Percentiles rank a stretch among this genome's conserved stretches.
Evolutionary conservation across 2,797 vertebrate genomes (phyloP).

Genomic region (Buceros bicornis): DNA sequence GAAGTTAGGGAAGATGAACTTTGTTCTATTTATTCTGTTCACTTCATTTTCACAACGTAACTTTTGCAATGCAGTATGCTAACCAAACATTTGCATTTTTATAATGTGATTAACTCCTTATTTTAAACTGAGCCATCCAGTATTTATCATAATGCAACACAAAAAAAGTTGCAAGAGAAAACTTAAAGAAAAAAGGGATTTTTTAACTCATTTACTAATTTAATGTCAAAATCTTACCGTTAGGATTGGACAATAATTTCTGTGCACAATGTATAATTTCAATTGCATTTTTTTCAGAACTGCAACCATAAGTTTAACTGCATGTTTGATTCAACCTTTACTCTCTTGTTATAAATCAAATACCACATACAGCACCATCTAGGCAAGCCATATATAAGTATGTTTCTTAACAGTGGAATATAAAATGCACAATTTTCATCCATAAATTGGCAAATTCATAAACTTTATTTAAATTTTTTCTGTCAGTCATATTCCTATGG

Average conservation of each 20-base stretch:
- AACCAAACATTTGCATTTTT: slow-evolving; percentile 10
- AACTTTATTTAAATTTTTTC: neutral
- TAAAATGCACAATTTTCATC: neutral
- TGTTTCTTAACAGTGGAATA: neutral
- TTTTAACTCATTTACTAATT: neutral
- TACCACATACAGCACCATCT: neutral
- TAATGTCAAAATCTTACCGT: neutral
- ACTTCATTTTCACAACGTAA: neutral
- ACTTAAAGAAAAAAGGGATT: neutral
- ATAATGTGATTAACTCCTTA: neutral
- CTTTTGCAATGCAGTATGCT: neutral
- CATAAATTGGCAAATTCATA: neutral
- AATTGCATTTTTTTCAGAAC: neutral
- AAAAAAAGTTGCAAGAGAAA: neutral
- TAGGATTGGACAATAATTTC: neutral
- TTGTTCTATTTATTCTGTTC: slow-evolving; percentile 10
- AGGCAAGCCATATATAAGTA: neutral
- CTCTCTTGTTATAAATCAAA: neutral
- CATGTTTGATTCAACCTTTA: neutral
- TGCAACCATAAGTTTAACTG: neutral
- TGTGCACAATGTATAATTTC: neutral
- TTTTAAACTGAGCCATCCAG: neutral
- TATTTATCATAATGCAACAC: neutral
- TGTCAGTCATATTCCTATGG: neutral
- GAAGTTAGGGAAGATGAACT: slow-evolving; percentile 8